Conservation (phyloP, 2,888 invertebrate species). For the Phaonia tiefii region DNA sequence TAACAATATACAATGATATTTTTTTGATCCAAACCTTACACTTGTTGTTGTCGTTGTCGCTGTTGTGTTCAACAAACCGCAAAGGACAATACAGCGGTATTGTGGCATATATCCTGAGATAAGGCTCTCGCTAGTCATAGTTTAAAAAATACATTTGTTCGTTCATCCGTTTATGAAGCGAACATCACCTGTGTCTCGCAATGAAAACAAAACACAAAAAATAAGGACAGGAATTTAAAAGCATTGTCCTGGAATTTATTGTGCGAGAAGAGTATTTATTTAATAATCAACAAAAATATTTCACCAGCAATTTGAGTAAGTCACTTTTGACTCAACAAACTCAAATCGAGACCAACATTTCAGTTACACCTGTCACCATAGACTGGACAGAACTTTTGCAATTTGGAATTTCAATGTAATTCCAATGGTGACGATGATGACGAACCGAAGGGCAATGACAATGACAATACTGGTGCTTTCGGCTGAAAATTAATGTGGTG, state of each 20-base stretch:
- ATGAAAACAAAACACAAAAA: not conserved
- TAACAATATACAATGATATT: not conserved
- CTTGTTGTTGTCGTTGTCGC: not conserved
- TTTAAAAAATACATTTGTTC: not conserved
- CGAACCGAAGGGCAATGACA: not conserved
- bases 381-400: not conserved
- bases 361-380: not conserved
- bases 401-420: not conserved
- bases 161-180: not conserved
- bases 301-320: not conserved
- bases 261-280: not conserved
- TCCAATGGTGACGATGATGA: not conserved
- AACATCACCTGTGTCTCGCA: not conserved
- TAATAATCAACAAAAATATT: not conserved
- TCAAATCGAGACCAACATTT: not conserved
- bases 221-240: not conserved
- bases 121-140: not conserved
- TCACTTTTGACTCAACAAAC: not conserved
- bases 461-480: not conserved
- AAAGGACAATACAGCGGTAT: not conserved
- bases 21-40: not conserved
- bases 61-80: not conserved
- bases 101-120: too few species aligned
- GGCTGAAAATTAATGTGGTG: conserved; percentile 58
- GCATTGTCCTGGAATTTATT: not conserved